Conservation (phyloP, 2,113 vertebrate species). For the Peromyscus polionotus region DNA sequence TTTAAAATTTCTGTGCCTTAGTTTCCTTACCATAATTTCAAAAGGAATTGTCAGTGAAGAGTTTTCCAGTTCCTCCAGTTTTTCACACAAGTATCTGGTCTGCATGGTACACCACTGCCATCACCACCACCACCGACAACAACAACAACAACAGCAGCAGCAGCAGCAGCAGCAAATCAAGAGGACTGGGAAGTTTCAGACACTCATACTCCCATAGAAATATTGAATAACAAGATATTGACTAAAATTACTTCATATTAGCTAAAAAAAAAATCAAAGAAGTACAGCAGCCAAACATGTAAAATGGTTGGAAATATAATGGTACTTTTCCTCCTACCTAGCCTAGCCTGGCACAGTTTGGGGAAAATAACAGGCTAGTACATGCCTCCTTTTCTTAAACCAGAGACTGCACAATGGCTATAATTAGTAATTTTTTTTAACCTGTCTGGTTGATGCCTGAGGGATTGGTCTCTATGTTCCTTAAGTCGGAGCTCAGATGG, state of each 20-base stretch:
- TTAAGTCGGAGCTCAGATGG: conserved; percentile 2
- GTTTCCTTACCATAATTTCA: background rate
- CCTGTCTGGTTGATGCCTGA: background rate
- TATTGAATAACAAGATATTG: background rate
- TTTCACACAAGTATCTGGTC: background rate
- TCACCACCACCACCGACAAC: background rate
- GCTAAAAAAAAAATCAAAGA: background rate
- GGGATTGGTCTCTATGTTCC: background rate
- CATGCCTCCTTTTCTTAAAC: background rate
- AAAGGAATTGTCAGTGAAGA: background rate
- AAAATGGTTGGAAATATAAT: background rate
- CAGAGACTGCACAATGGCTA: background rate
- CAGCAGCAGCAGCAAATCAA: background rate
- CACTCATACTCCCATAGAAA: background rate
- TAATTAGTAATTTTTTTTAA: conserved; percentile 24
- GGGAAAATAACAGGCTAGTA: background rate
- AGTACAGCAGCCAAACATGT: background rate
- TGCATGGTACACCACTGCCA: background rate
- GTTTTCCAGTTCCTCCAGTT: background rate
- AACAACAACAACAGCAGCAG: no score
- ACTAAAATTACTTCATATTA: background rate
- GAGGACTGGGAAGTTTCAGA: background rate
- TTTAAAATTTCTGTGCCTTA: background rate
- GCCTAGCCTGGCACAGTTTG: background rate
- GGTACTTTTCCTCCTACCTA: background rate